Conservation (phyloP, 1,140 invertebrate species). For the Matsumurasca onukii region DNA sequence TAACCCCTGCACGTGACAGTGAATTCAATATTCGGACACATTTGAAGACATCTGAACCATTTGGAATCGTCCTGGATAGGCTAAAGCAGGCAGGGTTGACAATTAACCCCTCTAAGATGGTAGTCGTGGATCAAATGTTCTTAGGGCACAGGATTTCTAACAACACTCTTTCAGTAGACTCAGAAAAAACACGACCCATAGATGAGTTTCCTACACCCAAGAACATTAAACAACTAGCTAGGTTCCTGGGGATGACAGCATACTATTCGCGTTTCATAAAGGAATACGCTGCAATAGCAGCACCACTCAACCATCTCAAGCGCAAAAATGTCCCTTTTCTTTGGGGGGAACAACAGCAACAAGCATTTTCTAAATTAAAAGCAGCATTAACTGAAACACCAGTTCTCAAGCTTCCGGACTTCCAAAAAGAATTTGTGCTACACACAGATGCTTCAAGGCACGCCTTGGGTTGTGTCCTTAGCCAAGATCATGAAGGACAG, state of each 20-base stretch:
- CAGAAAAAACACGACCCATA: conserved; percentile 2
- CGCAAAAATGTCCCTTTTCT: background rate
- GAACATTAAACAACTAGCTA: background rate
- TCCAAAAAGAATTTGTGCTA: background rate
- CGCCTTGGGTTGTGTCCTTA: background rate
- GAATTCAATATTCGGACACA: no score
- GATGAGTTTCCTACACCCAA: background rate
- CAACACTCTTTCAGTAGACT: background rate
- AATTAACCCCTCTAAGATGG: background rate
- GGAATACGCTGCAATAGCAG: background rate
- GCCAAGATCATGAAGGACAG: background rate
- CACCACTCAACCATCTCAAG: background rate
- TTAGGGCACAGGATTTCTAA: background rate
- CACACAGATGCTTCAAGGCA: background rate
- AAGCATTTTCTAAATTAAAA: background rate
- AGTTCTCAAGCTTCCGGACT: background rate
- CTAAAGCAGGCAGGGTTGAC: background rate
- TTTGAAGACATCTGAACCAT: background rate
- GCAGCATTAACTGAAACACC: background rate
- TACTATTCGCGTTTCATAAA: background rate
- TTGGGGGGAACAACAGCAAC: background rate
- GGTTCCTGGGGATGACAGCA: background rate
- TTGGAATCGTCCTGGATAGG: background rate
- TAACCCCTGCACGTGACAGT: no score
- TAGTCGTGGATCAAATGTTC: background rate